Percentiles rank a stretch among this genome's conserved stretches.
Evolutionary conservation across 2,888 invertebrate species (phyloP).

Genomic region (Helobdella robusta): DNA sequence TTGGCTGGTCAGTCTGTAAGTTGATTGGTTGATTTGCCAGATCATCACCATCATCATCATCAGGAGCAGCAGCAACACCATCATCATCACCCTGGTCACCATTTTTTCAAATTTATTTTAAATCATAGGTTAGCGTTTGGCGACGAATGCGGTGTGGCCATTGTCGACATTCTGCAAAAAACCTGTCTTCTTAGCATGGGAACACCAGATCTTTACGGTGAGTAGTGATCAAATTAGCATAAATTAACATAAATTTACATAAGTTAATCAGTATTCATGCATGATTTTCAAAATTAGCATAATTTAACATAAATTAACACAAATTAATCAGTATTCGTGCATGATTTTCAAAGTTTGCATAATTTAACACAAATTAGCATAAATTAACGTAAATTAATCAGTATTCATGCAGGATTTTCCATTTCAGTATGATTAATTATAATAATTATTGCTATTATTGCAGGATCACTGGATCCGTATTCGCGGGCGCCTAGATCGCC

Average conservation of each 20-base stretch:
- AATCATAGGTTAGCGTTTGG: constrained; percentile 97
- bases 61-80: too few species aligned
- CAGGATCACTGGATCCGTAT: constrained; percentile 68
- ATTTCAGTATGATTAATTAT: neutral
- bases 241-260: neutral
- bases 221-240: neutral
- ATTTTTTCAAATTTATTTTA: neutral
- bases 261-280: neutral
- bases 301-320: neutral
- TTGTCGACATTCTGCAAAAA: constrained; percentile 86
- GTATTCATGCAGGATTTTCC: too few species aligned
- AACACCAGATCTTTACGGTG: constrained; percentile 80
- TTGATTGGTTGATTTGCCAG: too few species aligned
- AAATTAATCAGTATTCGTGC: neutral
- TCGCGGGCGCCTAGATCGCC: constrained; percentile 70
- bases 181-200: constrained; percentile 73
- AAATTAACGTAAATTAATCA: neutral
- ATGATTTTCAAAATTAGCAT: neutral
- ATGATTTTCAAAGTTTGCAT: too few species aligned
- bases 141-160: constrained; percentile 86
- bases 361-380: neutral
- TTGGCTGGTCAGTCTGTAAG: too few species aligned
- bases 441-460: neutral
- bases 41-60: too few species aligned
- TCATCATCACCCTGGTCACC: too few species aligned